Evolutionary conservation across 2,888 invertebrate species (phyloP).

Genomic region (Polydrusus pterygomalis): DNA sequence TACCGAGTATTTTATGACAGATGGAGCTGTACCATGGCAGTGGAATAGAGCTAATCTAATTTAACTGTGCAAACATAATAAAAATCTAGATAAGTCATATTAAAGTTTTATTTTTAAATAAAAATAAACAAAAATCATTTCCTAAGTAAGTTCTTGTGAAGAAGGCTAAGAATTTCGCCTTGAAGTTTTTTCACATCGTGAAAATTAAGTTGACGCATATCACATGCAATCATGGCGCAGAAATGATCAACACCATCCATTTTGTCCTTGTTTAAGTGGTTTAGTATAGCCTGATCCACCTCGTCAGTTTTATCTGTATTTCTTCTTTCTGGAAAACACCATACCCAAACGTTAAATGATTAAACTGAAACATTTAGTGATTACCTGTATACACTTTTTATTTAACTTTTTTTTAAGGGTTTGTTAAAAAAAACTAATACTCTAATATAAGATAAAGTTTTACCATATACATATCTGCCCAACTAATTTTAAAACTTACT

Average conservation of each 20-base stretch:
- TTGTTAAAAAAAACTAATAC: no score
- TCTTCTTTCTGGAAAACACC: not conserved
- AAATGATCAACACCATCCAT: not conserved
- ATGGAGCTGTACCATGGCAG: slow-evolving; percentile 23
- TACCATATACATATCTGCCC: no score
- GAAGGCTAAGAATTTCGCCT: not conserved
- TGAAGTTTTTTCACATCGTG: no score
- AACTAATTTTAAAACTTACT: not conserved
- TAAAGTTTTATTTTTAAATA: not conserved
- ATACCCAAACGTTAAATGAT: no score
- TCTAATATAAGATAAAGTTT: no score
- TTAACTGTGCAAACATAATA: not conserved
- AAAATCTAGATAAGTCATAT: not conserved
- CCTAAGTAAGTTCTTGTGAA: not conserved
- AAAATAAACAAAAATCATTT: not conserved
- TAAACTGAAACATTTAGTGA: no score
- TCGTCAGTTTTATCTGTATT: not conserved
- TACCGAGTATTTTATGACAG: slow-evolving; percentile 16
- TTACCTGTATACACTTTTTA: no score
- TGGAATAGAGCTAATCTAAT: not conserved
- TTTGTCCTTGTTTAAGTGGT: not conserved
- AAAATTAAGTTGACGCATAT: not conserved
- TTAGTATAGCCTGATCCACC: not conserved
- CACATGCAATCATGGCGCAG: not conserved
- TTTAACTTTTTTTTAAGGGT: no score